phyloP scores from a whole-genome alignment of 2,888 invertebrate genomes.

The Caradrina clavipalpis region DNA sequence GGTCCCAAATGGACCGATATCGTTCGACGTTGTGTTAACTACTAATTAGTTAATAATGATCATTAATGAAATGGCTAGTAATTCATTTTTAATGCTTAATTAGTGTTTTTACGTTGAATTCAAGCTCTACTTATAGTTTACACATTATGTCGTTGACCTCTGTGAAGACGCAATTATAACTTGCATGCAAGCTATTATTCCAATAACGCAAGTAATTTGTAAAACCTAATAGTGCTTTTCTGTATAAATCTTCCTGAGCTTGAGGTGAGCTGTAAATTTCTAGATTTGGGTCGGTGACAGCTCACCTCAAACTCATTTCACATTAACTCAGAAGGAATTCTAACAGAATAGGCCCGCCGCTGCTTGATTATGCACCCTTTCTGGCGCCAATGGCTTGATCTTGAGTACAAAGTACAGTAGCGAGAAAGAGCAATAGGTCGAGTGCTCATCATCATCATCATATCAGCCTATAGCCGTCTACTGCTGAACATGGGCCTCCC shows the following conservation, averaged over 20 bases:
- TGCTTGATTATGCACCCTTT: not conserved
- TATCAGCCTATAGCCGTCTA: too few species aligned
- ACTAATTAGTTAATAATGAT: conserved; percentile 38
- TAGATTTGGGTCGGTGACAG: too few species aligned
- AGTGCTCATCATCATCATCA: not conserved
- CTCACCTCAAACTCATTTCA: too few species aligned
- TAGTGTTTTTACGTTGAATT: conserved; percentile 4
- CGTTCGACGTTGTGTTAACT: conserved; percentile 6
- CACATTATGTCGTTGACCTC: not conserved
- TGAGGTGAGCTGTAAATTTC: too few species aligned
- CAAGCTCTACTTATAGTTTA: not conserved
- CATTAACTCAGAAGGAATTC: not conserved
- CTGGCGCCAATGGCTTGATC: not conserved
- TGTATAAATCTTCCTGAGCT: too few species aligned
- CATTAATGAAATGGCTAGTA: conserved; percentile 38
- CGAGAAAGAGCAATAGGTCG: not conserved
- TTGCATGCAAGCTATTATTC: not conserved
- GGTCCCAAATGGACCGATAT: conserved; percentile 16
- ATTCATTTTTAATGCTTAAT: conserved; percentile 52
- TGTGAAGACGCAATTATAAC: not conserved
- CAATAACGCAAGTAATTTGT: not conserved
- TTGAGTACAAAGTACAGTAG: not conserved
- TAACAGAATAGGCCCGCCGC: not conserved
- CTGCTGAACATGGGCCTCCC: too few species aligned
- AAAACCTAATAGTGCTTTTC: not conserved